These are phyloP conservation scores for Campoletis sonorensis DNA, from an alignment of 1,140 invertebrate genomes.

Conservation along the genomic window DNA sequence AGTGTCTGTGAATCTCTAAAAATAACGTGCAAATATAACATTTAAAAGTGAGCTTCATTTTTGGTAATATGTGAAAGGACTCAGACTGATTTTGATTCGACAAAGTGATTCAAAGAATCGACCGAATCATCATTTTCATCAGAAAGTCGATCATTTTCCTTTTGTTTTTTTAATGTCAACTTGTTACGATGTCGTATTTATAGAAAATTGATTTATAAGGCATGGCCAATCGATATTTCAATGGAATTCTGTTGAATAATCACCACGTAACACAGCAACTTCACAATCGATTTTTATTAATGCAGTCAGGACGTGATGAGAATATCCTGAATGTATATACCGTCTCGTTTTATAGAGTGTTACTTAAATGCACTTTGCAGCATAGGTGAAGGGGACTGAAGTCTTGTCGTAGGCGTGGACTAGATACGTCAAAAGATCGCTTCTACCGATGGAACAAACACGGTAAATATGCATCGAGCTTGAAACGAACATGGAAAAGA, in stretches of 20 bases:
- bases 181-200: neutral
- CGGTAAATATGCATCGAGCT: slow-evolving; percentile 14
- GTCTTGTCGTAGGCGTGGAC: slow-evolving; percentile 8
- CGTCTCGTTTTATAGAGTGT: neutral
- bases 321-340: neutral
- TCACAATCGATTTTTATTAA: slow-evolving; percentile 3
- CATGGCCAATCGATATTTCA: neutral
- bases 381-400: neutral
- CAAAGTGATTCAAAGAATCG: too few species aligned
- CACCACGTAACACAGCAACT: neutral
- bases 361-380: slow-evolving; percentile 1
- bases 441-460: neutral
- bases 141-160: neutral
- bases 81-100: too few species aligned
- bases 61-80: too few species aligned
- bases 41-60: too few species aligned
- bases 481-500: neutral
- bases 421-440: slow-evolving; percentile 9
- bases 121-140: too few species aligned
- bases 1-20: too few species aligned
- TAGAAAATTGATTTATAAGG: too few species aligned
- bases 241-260: neutral
- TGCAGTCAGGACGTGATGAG: neutral
- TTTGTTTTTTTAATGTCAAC: too few species aligned
- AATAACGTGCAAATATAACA: too few species aligned